These are phyloP conservation scores for Rotaria macrura DNA, from an alignment of 2,888 invertebrate genomes.

Conservation along the genomic window DNA sequence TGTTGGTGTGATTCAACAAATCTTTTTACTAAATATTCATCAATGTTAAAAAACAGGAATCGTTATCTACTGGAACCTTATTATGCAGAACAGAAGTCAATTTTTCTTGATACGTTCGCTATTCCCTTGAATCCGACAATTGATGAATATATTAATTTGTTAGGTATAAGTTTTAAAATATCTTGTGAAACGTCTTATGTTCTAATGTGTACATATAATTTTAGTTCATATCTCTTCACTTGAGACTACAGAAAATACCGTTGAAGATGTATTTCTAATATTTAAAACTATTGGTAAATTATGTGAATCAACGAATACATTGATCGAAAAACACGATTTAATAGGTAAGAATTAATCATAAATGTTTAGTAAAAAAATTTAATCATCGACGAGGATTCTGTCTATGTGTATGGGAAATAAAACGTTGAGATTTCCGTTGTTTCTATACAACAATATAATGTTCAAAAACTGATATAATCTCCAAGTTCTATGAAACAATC, in stretches of 20 bases:
- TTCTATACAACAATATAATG: too few relatives aligned
- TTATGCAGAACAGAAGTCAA: conserved; percentile 17
- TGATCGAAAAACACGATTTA: background rate
- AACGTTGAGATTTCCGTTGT: too few relatives aligned
- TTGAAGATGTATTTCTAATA: background rate
- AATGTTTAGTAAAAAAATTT: too few relatives aligned
- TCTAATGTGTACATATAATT: too few relatives aligned
- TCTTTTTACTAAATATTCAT: conserved; percentile 14
- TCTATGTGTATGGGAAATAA: too few relatives aligned
- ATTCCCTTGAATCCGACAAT: background rate
- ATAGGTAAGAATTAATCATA: background rate
- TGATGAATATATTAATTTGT: conserved; percentile 21
- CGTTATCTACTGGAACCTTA: conserved; percentile 11
- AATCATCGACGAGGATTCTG: too few relatives aligned
- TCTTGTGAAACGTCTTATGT: too few relatives aligned
- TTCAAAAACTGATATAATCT: too few relatives aligned
- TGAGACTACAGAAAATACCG: background rate
- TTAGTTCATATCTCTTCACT: background rate
- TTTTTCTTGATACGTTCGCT: conserved; percentile 24
- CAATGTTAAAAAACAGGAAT: background rate
- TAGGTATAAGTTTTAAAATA: background rate
- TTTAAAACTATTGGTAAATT: background rate
- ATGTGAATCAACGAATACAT: background rate
- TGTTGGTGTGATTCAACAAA: conserved; percentile 24
- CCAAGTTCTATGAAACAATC: too few relatives aligned